These are phyloP conservation scores for Sesia apiformis DNA, from an alignment of 2,888 invertebrate species.

Conservation along the genomic window DNA sequence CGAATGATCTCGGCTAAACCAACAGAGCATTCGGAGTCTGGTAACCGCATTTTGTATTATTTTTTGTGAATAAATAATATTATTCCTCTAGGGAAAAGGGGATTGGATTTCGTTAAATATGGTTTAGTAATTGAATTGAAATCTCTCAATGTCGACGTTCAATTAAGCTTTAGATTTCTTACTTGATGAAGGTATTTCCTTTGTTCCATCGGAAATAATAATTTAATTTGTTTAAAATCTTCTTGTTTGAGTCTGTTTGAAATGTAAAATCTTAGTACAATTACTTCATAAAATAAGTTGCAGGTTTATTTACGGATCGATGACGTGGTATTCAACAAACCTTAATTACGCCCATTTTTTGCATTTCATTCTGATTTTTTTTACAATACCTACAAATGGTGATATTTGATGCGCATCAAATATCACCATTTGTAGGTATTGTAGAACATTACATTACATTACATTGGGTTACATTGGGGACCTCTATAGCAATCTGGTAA, in stretches of 20 bases:
- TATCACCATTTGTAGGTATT: no score
- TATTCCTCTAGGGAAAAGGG: slow-evolving; percentile 68
- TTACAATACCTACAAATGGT: no score
- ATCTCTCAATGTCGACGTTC: slow-evolving; percentile 74
- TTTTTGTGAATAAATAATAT: slow-evolving; percentile 75
- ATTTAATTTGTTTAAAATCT: slow-evolving; percentile 41
- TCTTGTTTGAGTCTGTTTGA: slow-evolving; percentile 14
- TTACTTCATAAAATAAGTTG: no score
- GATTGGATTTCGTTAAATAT: slow-evolving; percentile 76
- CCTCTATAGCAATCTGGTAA: no score
- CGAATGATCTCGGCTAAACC: slow-evolving; percentile 71
- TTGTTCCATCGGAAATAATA: slow-evolving; percentile 56
- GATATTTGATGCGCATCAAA: no score
- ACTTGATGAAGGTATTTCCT: slow-evolving; percentile 60
- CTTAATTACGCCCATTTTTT: no score
- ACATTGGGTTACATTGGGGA: no score
- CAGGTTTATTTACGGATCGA: no score
- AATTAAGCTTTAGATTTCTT: slow-evolving; percentile 69
- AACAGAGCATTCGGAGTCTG: slow-evolving; percentile 59
- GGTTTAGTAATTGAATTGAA: slow-evolving; percentile 76
- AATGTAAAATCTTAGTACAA: no score
- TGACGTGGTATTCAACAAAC: no score
- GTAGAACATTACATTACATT: no score
- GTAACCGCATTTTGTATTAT: slow-evolving; percentile 68
- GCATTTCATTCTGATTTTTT: no score